Conservation (phyloP, 2,888 invertebrate genomes). For the Agrenia bidenticulata region DNA sequence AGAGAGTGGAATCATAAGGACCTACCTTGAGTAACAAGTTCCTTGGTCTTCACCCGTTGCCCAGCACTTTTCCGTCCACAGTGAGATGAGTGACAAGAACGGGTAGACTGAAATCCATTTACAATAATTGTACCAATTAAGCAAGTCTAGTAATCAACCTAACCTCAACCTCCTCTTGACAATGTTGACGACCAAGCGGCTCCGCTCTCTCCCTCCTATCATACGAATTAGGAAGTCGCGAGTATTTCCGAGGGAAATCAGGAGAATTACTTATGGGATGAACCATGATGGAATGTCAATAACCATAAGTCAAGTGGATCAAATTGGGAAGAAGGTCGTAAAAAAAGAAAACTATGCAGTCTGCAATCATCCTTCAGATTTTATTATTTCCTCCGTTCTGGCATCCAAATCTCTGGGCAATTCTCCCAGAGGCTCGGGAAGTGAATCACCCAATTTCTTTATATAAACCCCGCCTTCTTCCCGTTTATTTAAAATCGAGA, state of each 20-base stretch:
- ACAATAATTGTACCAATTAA: too few species aligned
- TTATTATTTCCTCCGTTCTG: conserved; percentile 9
- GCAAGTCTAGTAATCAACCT: too few species aligned
- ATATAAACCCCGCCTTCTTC: too few species aligned
- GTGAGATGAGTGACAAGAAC: conserved; percentile 45
- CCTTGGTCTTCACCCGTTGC: conserved; percentile 47
- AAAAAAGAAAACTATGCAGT: conserved; percentile 15
- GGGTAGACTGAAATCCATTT: conserved; percentile 34
- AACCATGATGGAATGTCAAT: conserved; percentile 15
- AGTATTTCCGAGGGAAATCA: background rate
- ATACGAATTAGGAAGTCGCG: background rate
- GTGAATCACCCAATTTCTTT: too few species aligned
- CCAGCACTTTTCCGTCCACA: conserved; percentile 52
- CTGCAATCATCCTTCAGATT: conserved; percentile 16
- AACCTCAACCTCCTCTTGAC: too few species aligned
- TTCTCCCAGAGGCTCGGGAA: background rate
- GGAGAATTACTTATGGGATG: background rate
- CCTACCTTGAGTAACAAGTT: conserved; percentile 47
- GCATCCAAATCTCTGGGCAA: conserved; percentile 6
- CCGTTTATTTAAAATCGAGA: too few species aligned
- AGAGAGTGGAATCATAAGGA: conserved; percentile 2
- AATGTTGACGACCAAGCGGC: too few species aligned
- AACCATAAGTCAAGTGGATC: conserved; percentile 16
- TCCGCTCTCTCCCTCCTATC: too few species aligned
- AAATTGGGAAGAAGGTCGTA: conserved; percentile 17